Evolutionary conservation across 2,888 invertebrate genomes (phyloP).

Genomic region (Oscheius sp.): DNA sequence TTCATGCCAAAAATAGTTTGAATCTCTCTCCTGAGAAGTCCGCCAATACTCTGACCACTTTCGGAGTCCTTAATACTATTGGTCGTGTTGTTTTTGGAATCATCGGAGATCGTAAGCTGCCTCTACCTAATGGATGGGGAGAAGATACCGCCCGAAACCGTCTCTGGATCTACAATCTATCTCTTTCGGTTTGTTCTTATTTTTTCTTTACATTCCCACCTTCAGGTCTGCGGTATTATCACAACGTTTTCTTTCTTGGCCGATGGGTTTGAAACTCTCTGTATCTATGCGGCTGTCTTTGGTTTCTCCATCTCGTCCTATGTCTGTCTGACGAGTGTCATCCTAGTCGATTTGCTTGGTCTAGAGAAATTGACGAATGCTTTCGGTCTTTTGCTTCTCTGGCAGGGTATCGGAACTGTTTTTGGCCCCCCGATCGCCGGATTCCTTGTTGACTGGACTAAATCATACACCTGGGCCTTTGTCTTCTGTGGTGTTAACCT

Average conservation of each 20-base stretch:
- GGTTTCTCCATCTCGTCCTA: slow-evolving; percentile 74
- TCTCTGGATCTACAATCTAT: slow-evolving; percentile 86
- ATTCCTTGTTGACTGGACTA: slow-evolving; percentile 81
- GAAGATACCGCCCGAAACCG: slow-evolving; percentile 85
- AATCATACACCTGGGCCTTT: slow-evolving; percentile 86
- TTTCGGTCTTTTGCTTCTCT: slow-evolving; percentile 92
- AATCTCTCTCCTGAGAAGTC: slow-evolving; percentile 44
- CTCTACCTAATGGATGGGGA: slow-evolving; percentile 75
- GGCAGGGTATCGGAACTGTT: slow-evolving; percentile 88
- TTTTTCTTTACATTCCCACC: not conserved
- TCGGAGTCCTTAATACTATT: slow-evolving; percentile 84
- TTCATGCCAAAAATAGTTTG: slow-evolving; percentile 52
- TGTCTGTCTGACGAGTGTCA: slow-evolving; percentile 95
- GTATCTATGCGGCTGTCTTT: slow-evolving; percentile 81
- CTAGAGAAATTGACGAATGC: slow-evolving; percentile 95
- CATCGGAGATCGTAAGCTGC: slow-evolving; percentile 59
- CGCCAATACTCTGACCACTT: slow-evolving; percentile 55
- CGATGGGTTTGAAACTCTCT: slow-evolving; percentile 79
- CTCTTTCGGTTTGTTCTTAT: slow-evolving; percentile 77
- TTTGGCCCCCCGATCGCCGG: slow-evolving; percentile 83
- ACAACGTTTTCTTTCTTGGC: slow-evolving; percentile 84
- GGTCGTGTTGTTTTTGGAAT: slow-evolving; percentile 88
- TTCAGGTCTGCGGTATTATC: slow-evolving; percentile 83
- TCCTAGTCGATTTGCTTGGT: slow-evolving; percentile 93
- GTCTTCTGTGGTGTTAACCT: slow-evolving; percentile 80